Evolutionary conservation across 1,140 invertebrate species (phyloP).

Genomic region (Temnothorax nylanderi): DNA sequence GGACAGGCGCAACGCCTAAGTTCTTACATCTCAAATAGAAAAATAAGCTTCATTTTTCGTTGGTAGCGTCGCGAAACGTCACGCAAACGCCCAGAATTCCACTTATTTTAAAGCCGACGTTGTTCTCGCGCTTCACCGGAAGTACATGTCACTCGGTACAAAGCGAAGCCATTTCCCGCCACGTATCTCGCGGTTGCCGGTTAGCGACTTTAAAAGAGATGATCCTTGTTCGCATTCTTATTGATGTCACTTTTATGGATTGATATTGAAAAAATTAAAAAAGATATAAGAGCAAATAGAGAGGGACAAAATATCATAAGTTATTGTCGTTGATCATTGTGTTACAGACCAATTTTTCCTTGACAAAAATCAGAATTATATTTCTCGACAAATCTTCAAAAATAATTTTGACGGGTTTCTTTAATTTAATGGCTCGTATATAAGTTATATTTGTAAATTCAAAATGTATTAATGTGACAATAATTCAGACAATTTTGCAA

Average conservation of each 20-base stretch:
- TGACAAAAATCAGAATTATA: background rate
- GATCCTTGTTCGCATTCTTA: constrained; percentile 19
- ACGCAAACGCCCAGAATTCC: constrained; percentile 45
- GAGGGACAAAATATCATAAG: background rate
- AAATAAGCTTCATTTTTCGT: constrained; percentile 56
- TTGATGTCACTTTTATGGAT: background rate
- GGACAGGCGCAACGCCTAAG: constrained; percentile 3
- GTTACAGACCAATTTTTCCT: background rate
- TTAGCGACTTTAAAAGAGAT: constrained; percentile 31
- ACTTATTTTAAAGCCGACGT: constrained; percentile 49
- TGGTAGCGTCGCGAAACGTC: constrained; percentile 25
- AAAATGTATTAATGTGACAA: background rate
- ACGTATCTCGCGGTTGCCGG: constrained; percentile 61
- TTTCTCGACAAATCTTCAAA: background rate
- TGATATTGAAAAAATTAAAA: background rate
- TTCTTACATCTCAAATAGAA: constrained; percentile 53
- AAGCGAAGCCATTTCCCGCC: constrained; percentile 66
- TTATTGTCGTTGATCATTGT: background rate
- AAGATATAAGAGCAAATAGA: background rate
- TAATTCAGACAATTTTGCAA: background rate
- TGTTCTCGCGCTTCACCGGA: constrained; percentile 56
- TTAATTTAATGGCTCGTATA: background rate
- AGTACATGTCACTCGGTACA: constrained; percentile 69
- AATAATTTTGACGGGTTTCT: background rate
- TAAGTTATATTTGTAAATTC: background rate